Base-by-base conservation (phyloP, 2,888 invertebrate species). In the Phorcus lineatus region DNA sequence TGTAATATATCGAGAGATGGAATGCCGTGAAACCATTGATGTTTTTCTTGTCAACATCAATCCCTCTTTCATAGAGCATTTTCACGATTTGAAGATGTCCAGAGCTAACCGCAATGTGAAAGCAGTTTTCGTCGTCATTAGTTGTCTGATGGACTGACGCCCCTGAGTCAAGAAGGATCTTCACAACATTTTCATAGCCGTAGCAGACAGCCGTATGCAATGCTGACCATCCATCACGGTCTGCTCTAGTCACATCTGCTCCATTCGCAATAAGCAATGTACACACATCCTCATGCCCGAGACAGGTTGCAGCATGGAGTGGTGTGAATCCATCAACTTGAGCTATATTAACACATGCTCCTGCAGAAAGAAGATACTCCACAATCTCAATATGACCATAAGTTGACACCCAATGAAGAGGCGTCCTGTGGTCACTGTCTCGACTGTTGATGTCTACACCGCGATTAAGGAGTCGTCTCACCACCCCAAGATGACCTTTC, bases 281-380 rank as follows among this genome's bases (percentile, higher is more conserved):
- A 74, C 89, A 90, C 3, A 89, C 86, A 6, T 86, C 79, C 19
- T 80, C 74, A 75, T 90, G 87, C 7, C 90, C 91, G 2, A 87
- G 82, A 77, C 89, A 89, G 1, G 89, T 87, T n/a, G 91, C 91
- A n/a, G 88, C 86, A 83, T 91, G 91, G 0, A 92, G 84, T 4
- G 91, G 89, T 1, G 91, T 91, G 76, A 90, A 89, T 0, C 91
- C 91, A 87, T 92, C 91, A 36, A 86, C 83, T 78, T 92, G 91
- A 1, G 86, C 83, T 6, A 83, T 83, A 83, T 91, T 89, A 0
- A 91, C 87, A 40, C 78, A 77, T 4, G 90, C 89, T 19, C 90
- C 89, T 57, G 81, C 81, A 6, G 80, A 54, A 7, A 91, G 79
- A 11, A 92, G 83, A 79, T 85, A 87, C 40, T 86, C 83, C 0